Conservation (phyloP, 1,140 invertebrate species). For the Oedothorax gibbosus region DNA sequence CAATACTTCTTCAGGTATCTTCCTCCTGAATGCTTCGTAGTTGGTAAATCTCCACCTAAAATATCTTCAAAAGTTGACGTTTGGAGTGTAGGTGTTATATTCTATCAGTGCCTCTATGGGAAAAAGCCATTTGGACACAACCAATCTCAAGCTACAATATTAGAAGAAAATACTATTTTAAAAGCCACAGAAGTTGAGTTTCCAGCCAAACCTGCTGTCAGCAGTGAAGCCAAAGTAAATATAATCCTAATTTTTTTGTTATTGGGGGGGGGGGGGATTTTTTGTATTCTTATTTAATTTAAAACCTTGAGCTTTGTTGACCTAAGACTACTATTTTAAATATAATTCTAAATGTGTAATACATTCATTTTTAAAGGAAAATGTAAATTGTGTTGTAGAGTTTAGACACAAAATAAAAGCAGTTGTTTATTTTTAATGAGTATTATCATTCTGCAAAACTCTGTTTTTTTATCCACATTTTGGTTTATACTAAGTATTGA, state of each 20-base stretch:
- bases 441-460: too few species aligned
- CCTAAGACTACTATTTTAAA: too few species aligned
- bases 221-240: conserved; percentile 94
- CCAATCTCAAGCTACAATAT: conserved; percentile 98
- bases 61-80: conserved; percentile 99
- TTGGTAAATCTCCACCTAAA: conserved; percentile 99
- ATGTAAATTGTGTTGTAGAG: too few species aligned
- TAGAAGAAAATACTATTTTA: conserved; percentile 99
- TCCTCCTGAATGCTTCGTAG: conserved; percentile 99
- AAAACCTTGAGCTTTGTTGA: too few species aligned
- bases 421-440: too few species aligned
- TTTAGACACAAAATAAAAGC: too few species aligned
- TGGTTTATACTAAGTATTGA: too few species aligned
- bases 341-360: too few species aligned
- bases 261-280: too few species aligned
- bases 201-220: conserved; percentile 97
- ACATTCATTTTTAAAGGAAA: too few species aligned
- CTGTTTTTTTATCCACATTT: too few species aligned
- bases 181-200: conserved; percentile 99
- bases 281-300: too few species aligned
- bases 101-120: conserved; percentile 99
- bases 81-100: conserved; percentile 99
- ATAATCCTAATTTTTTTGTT: not conserved
- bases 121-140: conserved; percentile 98
- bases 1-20: conserved; percentile 78